phyloP scores from a whole-genome alignment of 2,113 vertebrate genomes.

The Callorhinus ursinus region DNA sequence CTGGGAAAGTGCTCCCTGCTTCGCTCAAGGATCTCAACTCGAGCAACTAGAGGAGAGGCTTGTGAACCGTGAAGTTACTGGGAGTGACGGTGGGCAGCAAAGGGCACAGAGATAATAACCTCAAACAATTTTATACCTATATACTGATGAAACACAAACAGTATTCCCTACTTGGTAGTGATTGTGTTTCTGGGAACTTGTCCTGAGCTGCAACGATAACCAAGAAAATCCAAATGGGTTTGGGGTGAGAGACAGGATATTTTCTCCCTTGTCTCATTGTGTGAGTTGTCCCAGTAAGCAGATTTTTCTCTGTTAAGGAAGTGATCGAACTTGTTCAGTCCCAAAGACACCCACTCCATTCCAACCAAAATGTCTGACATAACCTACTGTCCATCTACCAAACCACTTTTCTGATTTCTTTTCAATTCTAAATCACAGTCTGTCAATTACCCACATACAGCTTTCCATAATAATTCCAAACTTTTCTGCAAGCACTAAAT shows the following conservation, averaged over 20 bases:
- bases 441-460: not conserved
- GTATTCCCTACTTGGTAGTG: not conserved
- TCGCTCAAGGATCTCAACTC: not conserved
- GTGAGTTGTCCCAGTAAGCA: not conserved
- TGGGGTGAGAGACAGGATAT: not conserved
- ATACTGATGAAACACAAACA: not conserved
- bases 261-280: not conserved
- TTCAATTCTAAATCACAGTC: not conserved
- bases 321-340: not conserved
- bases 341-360: not conserved
- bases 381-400: not conserved
- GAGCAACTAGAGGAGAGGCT: not conserved
- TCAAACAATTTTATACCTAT: not conserved
- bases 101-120: not conserved
- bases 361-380: not conserved
- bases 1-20: not conserved
- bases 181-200: not conserved
- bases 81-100: not conserved
- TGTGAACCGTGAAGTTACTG: not conserved
- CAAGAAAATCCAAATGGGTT: not conserved
- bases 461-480: slow-evolving; percentile 9
- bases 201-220: not conserved
- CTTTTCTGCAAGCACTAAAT: not conserved
- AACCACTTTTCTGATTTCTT: not conserved
- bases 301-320: not conserved